These are phyloP conservation scores for Virgularia gustaviana DNA, from an alignment of 92 coral and sea anemone genomes.

Conservation along the genomic window DNA sequence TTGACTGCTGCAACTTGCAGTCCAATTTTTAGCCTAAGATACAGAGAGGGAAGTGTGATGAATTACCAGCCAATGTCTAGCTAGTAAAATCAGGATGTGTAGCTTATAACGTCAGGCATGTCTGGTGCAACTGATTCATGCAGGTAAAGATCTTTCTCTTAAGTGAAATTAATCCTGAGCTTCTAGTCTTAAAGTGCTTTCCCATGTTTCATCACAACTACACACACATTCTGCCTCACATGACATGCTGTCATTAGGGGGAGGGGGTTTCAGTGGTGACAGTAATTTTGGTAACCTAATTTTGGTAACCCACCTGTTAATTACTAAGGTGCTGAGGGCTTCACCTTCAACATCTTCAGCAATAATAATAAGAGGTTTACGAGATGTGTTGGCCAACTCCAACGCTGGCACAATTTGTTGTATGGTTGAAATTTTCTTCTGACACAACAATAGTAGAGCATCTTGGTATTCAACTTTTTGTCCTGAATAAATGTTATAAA, in stretches of 20 bases:
- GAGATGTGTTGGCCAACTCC: constrained; percentile 81
- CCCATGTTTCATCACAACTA: no score
- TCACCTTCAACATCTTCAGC: constrained; percentile 99
- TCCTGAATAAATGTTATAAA: constrained; percentile 63
- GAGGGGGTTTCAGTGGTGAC: no score
- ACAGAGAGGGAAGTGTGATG: no score
- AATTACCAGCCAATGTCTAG: neutral
- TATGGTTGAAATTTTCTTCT: constrained; percentile 94
- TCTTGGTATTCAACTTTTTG: constrained; percentile 94
- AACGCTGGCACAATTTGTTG: constrained; percentile 98
- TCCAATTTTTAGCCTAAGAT: constrained; percentile 80
- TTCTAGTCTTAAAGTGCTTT: neutral
- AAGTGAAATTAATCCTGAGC: neutral
- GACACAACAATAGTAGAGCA: constrained; percentile 81
- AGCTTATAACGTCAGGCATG: no score
- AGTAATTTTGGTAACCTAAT: no score
- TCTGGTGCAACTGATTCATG: no score
- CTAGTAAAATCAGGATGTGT: neutral
- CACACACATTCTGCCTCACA: no score
- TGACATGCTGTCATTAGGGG: no score
- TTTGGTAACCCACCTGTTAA: constrained; percentile 98
- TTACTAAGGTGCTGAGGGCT: constrained; percentile 92
- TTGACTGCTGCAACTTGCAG: constrained; percentile 94
- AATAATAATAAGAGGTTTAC: constrained; percentile 87
- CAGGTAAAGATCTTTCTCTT: no score